phyloP scores from a whole-genome alignment of 2,797 vertebrate genomes.

The Nasua narica region DNA sequence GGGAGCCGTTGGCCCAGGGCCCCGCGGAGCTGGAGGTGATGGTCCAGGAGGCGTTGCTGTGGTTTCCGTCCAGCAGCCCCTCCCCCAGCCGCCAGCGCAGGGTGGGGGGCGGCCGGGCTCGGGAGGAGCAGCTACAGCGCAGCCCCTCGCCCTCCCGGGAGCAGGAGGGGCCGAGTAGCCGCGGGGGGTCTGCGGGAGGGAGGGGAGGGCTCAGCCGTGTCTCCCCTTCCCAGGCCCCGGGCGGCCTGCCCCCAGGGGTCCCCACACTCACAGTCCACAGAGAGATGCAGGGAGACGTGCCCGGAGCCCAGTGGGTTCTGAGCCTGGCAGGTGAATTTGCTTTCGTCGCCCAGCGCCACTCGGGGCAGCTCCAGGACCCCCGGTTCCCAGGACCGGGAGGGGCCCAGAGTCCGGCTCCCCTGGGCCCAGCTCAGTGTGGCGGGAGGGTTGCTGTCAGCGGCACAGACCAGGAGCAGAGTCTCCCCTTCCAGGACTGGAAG shows the following conservation, averaged over 20 bases:
- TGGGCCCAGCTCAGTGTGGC: not conserved
- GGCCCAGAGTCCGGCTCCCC: not conserved
- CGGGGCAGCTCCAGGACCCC: conserved; percentile 11
- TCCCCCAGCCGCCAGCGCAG: not conserved
- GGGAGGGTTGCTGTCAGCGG: not conserved
- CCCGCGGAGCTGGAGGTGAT: fast-evolving
- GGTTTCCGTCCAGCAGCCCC: not conserved
- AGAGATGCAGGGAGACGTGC: not conserved
- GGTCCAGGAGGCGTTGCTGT: not conserved
- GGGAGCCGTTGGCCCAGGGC: not conserved
- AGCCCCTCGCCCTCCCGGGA: not conserved
- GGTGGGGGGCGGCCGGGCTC: fast-evolving
- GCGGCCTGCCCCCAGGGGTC: not conserved
- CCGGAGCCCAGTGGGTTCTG: not conserved
- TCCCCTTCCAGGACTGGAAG: conserved; percentile 5
- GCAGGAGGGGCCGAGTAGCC: not conserved
- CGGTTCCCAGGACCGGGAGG: fast-evolving
- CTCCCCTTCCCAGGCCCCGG: not conserved
- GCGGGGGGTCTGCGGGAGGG: not conserved
- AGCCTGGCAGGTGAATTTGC: conserved; percentile 4
- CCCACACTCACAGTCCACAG: not conserved
- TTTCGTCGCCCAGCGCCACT: not conserved
- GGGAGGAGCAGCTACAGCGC: not conserved
- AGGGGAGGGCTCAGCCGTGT: not conserved
- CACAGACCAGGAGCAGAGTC: conserved; percentile 7